These are phyloP conservation scores for Aphaenogaster rudis DNA, from an alignment of 1,140 invertebrate species.

Conservation along the genomic window DNA sequence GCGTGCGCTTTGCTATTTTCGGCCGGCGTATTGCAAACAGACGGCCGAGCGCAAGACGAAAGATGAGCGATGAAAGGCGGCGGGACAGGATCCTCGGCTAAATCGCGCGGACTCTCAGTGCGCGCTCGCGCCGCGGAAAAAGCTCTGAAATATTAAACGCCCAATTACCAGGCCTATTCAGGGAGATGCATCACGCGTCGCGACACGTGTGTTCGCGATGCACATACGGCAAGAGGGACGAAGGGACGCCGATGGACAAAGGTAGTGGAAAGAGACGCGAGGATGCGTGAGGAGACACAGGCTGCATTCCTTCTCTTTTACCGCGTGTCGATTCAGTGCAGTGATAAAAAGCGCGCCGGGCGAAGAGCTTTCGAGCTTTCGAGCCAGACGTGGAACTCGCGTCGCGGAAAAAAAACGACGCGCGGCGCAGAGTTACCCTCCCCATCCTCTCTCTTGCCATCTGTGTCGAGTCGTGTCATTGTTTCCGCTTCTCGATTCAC, in stretches of 20 bases:
- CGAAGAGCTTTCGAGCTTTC: conserved; percentile 85
- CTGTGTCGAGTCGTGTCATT: conserved; percentile 67
- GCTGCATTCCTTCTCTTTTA: conserved; percentile 66
- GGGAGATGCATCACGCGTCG: conserved; percentile 76
- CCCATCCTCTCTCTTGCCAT: conserved; percentile 34
- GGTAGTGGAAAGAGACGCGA: conserved; percentile 42
- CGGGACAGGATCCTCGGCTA: conserved; percentile 74
- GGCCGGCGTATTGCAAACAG: conserved; percentile 74
- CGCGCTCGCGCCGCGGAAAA: conserved; percentile 82
- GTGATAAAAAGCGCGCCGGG: conserved; percentile 85
- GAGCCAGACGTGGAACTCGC: conserved; percentile 76
- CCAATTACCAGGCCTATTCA: conserved; percentile 87
- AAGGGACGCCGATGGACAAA: conserved; percentile 34
- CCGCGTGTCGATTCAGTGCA: conserved; percentile 81
- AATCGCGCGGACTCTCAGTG: conserved; percentile 82
- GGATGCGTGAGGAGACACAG: conserved; percentile 6
- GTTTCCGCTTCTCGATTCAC: conserved; percentile 68
- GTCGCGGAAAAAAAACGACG: conserved; percentile 77
- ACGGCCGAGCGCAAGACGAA: conserved; percentile 64
- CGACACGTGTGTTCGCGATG: conserved; percentile 75
- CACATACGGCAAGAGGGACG: conserved; percentile 46
- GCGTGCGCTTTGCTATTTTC: conserved; percentile 81
- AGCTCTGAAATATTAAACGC: conserved; percentile 87
- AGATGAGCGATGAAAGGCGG: conserved; percentile 66
- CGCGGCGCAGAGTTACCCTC: conserved; percentile 48